Evolutionary conservation across 2,113 vertebrate genomes (phyloP), one percentile per base, ranked within the genome.

Genomic region (Scopus umbretta): DNA sequence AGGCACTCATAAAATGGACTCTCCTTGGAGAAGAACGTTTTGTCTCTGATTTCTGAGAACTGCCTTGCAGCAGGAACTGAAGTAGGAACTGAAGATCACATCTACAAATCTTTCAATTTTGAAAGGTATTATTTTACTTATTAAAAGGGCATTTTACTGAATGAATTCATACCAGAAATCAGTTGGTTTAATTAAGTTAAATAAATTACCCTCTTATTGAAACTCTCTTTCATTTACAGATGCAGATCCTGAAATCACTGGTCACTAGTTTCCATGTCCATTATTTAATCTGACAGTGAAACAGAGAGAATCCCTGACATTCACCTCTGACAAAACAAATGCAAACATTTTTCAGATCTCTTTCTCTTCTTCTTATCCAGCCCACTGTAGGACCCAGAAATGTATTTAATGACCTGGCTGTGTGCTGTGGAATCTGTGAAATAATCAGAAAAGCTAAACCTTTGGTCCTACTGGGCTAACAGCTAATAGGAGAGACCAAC

Each of bases 71-170:
- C 63, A 85, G 79, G 32, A 92, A 73, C 30, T 76, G 72, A 84
- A 91, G 80, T 67, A 71, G 58, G 52, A 91, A 88, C 71, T 68
- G 43, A 79, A 91, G 84, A 94, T 86, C 63, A 42, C 25, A 79
- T 72, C 53, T 81, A 72, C 34, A 92, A 94, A 90, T 86, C 72
- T 88, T 80, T 73, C 59, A 10, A 7, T 81, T 94, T 81, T 67
- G 52, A 92, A 94, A 96, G 83, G 53, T 84, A 76, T 85, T 94
- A 43, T 91, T 95, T 67, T 84, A 61, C 22, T 91, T 94, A 96
- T 94, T 94, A 85, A 92, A 96, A 92, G 45, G 49, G 13, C 17
- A 30, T 94, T 92, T 94, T 61, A 67, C 62, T 42, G 70, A 87
- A 88, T 53, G 52, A 61, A 62, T 92, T 94, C 74, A 74, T 81